phyloP scores from a whole-genome alignment of 2,888 invertebrate genomes.

The Synergus itoensis region DNA sequence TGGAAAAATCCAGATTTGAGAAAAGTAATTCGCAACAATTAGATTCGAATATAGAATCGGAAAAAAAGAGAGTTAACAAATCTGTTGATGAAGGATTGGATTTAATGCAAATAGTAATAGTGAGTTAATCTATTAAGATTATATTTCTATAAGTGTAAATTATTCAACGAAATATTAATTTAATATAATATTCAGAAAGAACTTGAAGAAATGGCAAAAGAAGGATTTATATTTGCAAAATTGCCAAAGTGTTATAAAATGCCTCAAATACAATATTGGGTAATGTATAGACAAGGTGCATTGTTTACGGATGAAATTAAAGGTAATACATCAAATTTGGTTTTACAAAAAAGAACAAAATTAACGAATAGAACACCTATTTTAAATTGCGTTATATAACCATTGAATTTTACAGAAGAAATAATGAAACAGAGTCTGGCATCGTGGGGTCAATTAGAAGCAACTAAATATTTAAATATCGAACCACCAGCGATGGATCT shows the following conservation, averaged over 20 bases:
- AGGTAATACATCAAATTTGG: slow-evolving; percentile 51
- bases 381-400: background rate
- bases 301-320: slow-evolving; percentile 52
- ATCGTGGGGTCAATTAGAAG: slow-evolving; percentile 57
- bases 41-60: slow-evolving; percentile 39
- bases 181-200: slow-evolving; percentile 60
- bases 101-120: slow-evolving; percentile 4
- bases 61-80: slow-evolving; percentile 48
- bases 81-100: slow-evolving; percentile 41
- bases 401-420: slow-evolving; percentile 52
- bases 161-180: background rate
- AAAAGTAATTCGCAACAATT: background rate
- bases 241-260: slow-evolving; percentile 68
- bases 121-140: slow-evolving; percentile 6
- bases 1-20: background rate
- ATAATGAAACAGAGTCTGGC: slow-evolving; percentile 52
- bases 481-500: slow-evolving; percentile 56
- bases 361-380: too few species aligned
- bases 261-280: slow-evolving; percentile 70
- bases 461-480: slow-evolving; percentile 36
- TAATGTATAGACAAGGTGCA: slow-evolving; percentile 68
- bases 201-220: slow-evolving; percentile 65
- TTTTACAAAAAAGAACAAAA: too few species aligned
- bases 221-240: slow-evolving; percentile 70
- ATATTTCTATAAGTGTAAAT: background rate